Evolutionary conservation across 2,797 vertebrate species (phyloP).

Genomic region (Sebastes wilsoni): DNA sequence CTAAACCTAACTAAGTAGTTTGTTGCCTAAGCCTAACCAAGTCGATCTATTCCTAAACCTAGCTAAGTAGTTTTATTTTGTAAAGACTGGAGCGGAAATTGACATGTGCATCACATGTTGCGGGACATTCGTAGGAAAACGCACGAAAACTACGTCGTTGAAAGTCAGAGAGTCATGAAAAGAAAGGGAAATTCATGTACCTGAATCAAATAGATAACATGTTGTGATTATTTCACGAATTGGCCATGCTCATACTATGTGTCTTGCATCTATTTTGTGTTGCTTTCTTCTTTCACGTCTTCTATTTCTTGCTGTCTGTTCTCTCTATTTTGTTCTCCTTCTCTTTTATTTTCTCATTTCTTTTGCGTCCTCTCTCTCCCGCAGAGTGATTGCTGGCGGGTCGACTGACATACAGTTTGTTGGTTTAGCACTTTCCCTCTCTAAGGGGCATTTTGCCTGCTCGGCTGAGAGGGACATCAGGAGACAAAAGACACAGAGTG

Average conservation of each 20-base stretch:
- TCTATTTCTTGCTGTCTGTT: neutral
- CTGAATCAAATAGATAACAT: too few relatives aligned
- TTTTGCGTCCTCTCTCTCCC: neutral
- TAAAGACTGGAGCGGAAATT: too few relatives aligned
- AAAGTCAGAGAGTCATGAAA: too few relatives aligned
- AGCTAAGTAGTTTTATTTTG: too few relatives aligned
- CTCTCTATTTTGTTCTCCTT: neutral
- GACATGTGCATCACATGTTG: too few relatives aligned
- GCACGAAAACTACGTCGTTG: too few relatives aligned
- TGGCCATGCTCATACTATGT: neutral
- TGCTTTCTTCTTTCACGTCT: neutral
- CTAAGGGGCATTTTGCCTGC: constrained; percentile 66
- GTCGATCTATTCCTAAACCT: too few relatives aligned
- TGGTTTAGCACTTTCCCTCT: constrained; percentile 66
- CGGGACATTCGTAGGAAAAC: too few relatives aligned
- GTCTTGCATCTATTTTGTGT: neutral
- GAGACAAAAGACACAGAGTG: neutral
- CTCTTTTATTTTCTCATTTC: neutral
- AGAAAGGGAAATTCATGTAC: neutral
- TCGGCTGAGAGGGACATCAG: neutral
- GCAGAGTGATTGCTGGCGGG: constrained; percentile 46
- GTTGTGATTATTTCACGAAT: neutral
- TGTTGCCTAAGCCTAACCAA: too few relatives aligned
- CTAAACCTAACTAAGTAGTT: too few relatives aligned
- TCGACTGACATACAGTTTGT: constrained; percentile 27